Evolutionary conservation across 2,888 invertebrate species (phyloP), one percentile per base, ranked within the genome.

Genomic region (Polydrusus tereticollis): DNA sequence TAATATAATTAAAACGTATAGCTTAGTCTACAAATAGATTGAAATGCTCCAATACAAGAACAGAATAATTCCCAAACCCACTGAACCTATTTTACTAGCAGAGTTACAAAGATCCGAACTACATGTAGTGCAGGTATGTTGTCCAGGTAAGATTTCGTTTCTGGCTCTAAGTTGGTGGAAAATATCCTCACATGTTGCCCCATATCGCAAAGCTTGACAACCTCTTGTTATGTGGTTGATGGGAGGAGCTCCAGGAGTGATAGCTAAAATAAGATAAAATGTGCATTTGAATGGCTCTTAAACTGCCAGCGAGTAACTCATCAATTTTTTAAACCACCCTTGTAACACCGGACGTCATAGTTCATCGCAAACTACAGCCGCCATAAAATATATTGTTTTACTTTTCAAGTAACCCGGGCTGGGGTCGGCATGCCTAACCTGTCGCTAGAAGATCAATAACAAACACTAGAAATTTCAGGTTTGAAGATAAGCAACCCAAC

Each of bases 141-240:
- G 82, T 0, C 82, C 82, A 2, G 81, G 81, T 26, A 81, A 55
- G 10, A 82, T 77, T 23, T 78, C 74, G 14, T 79, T 79, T 36
- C 75, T 76, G 14, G 74, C 72, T 41, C 80, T 72, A 21, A 82
- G 68, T 26, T 82, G 78, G 58, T 81, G 78, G 73, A 82, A 82
- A 57, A 82, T 82, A 62, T 82, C 81, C 43, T 82, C 82, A 62
- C 82, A 82, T 0, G 82, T 82, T 2, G 80, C 78, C 0, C 82
- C 82, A 66, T 78, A 82, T 10, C 79, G 66, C 2, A 80, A 43
- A 0, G 81, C 80, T 66, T 82, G 82, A 62, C 82, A 82, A 1
- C 82, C 82, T 60, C 82, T 73, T n/a, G 78, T 82, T 1, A 80
- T 78, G 50, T 79, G 79, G 45, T 76, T 75, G 2, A 77, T 72